phyloP scores from a whole-genome alignment of 2,888 invertebrate genomes.

The Calameuta pallipes region DNA sequence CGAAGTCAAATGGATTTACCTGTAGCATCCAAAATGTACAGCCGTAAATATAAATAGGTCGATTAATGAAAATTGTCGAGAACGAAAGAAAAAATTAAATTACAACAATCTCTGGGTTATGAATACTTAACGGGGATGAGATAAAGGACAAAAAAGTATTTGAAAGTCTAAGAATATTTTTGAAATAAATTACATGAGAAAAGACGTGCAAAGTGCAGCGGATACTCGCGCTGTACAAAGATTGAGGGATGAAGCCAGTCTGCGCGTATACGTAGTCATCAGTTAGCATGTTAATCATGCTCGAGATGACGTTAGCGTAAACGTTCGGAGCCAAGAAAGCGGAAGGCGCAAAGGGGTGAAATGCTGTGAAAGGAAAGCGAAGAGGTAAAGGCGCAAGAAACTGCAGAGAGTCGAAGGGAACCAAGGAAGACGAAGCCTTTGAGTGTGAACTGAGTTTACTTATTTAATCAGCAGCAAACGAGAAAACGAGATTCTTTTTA shows the following conservation, averaged over 20 bases:
- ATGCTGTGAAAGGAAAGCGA: constrained; percentile 9
- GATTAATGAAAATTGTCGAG: too few relatives aligned
- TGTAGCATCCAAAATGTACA: too few relatives aligned
- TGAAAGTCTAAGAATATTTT: too few relatives aligned
- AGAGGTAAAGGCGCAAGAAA: constrained; percentile 7
- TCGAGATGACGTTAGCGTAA: constrained; percentile 28
- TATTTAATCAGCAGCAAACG: constrained; percentile 11
- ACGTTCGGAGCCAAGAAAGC: constrained; percentile 18
- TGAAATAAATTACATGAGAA: not conserved
- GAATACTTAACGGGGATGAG: too few relatives aligned
- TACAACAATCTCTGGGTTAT: too few relatives aligned
- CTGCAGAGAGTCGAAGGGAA: not conserved
- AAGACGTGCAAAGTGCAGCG: not conserved
- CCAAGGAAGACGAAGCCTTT: not conserved
- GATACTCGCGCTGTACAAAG: not conserved
- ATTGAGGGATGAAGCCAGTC: not conserved
- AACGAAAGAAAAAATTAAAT: too few relatives aligned
- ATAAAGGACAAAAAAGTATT: too few relatives aligned
- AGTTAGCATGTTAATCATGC: constrained; percentile 31
- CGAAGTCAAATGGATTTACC: too few relatives aligned
- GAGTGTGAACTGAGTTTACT: constrained; percentile 1
- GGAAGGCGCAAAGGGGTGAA: constrained; percentile 15
- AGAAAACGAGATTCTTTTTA: not conserved
- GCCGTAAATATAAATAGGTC: too few relatives aligned
- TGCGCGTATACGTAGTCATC: constrained; percentile 17